Conservation (phyloP, 2,888 invertebrate species). For the Netelia fuscicornis region DNA sequence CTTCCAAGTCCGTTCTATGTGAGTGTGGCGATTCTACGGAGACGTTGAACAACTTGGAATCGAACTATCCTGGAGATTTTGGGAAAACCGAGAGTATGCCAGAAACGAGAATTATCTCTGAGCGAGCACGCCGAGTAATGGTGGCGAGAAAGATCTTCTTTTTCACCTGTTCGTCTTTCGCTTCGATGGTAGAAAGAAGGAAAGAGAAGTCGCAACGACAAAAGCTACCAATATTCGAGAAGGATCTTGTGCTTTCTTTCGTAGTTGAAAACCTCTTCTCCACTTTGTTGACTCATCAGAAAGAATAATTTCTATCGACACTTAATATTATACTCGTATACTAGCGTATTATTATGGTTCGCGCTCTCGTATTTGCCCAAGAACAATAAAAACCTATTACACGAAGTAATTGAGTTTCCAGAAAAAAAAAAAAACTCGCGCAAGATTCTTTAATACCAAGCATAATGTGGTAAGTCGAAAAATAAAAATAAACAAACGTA, state of each 20-base stretch:
- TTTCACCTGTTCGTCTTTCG: neutral
- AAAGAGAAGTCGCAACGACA: slow-evolving; percentile 34
- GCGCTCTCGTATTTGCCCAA: too few relatives aligned
- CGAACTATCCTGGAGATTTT: slow-evolving; percentile 3
- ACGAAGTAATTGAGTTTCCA: too few relatives aligned
- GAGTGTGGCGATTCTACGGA: neutral
- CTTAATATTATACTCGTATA: neutral
- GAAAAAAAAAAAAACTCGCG: too few relatives aligned
- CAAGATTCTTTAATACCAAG: too few relatives aligned
- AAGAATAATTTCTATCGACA: neutral
- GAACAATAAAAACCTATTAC: too few relatives aligned
- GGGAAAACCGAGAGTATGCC: neutral
- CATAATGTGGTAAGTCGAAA: too few relatives aligned
- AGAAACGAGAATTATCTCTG: neutral
- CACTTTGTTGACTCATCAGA: neutral
- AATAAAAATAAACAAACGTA: too few relatives aligned
- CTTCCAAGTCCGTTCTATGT: neutral
- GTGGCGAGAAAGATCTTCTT: neutral
- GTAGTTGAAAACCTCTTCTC: neutral
- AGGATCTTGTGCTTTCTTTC: slow-evolving; percentile 28
- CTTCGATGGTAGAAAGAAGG: slow-evolving; percentile 32
- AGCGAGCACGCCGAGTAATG: neutral
- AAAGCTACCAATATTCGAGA: slow-evolving; percentile 54
- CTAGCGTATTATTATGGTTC: too few relatives aligned
- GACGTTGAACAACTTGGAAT: slow-evolving; percentile 22